These are phyloP conservation scores for Leucozona laternaria DNA, from an alignment of 2,888 invertebrate genomes.

Conservation along the genomic window DNA sequence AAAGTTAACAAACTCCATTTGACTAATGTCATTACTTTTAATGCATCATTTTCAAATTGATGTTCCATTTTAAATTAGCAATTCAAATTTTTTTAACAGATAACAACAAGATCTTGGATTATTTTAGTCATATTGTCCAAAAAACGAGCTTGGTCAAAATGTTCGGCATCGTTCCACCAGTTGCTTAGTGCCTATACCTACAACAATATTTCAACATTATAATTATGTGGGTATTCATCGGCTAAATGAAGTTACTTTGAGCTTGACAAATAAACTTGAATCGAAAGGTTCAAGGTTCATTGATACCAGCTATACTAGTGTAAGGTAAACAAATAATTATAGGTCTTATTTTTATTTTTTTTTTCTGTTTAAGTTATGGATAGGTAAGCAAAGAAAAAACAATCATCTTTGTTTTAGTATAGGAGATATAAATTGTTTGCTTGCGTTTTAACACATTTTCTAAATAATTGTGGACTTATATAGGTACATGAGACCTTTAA, in stretches of 20 bases:
- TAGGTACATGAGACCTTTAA: background rate
- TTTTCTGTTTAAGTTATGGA: background rate
- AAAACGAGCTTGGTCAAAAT: background rate
- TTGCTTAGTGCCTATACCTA: too few relatives aligned
- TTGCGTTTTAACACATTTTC: background rate
- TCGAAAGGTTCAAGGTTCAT: slow-evolving; percentile 23
- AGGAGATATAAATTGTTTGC: background rate
- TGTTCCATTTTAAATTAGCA: background rate
- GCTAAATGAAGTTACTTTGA: background rate
- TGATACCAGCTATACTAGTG: background rate
- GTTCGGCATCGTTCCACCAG: background rate
- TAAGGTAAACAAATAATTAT: slow-evolving; percentile 26
- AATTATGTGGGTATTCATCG: background rate
- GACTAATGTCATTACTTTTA: background rate
- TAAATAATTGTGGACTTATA: background rate
- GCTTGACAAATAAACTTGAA: slow-evolving; percentile 14
- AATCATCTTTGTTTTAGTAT: background rate
- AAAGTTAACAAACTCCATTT: background rate
- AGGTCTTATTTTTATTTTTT: background rate
- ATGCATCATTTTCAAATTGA: background rate
- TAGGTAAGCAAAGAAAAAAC: background rate
- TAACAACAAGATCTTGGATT: slow-evolving; percentile 5
- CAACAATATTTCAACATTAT: background rate
- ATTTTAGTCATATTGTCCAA: background rate
- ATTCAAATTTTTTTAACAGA: background rate